Evolutionary conservation across 2,888 invertebrate genomes (phyloP).

Genomic region (Caenorhabditis virilis): DNA sequence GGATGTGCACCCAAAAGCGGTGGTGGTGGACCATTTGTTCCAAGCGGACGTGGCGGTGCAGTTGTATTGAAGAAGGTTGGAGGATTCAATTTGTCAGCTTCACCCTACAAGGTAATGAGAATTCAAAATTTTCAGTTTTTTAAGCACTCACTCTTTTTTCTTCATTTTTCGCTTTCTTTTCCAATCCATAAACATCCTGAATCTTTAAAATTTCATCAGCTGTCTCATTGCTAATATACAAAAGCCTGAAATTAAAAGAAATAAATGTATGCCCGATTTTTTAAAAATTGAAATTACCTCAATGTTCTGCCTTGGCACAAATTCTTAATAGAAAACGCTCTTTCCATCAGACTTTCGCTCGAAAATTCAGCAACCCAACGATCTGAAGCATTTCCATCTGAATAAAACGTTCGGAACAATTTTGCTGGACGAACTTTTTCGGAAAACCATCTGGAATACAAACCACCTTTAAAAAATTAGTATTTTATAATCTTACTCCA

Average conservation of each 20-base stretch:
- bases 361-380: slow-evolving; percentile 62
- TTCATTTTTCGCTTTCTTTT: slow-evolving; percentile 28
- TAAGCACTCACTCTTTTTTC: slow-evolving; percentile 15
- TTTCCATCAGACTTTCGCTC: slow-evolving; percentile 34
- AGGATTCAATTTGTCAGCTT: slow-evolving; percentile 14
- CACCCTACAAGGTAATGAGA: slow-evolving; percentile 9
- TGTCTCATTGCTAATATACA: slow-evolving; percentile 32
- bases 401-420: slow-evolving; percentile 44
- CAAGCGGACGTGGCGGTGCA: neutral
- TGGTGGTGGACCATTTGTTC: slow-evolving; percentile 9
- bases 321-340: slow-evolving; percentile 24
- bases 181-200: slow-evolving; percentile 45
- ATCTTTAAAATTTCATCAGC: slow-evolving; percentile 46
- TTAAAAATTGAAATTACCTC: slow-evolving; percentile 5
- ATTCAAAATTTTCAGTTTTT: neutral
- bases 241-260: slow-evolving; percentile 11
- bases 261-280: neutral
- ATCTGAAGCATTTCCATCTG: slow-evolving; percentile 58
- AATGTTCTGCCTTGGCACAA: slow-evolving; percentile 31
- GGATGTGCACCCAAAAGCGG: too few relatives aligned
- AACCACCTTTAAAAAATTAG: too few relatives aligned
- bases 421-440: slow-evolving; percentile 43
- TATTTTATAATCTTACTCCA: too few relatives aligned
- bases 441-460: slow-evolving; percentile 44
- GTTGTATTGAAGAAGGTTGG: slow-evolving; percentile 18